A percentile compares a stretch with the other conserved stretches of the same genome.
phyloP scores from a whole-genome alignment of 92 coral and sea anemone genomes.

The Anthopleura xanthogrammica region DNA sequence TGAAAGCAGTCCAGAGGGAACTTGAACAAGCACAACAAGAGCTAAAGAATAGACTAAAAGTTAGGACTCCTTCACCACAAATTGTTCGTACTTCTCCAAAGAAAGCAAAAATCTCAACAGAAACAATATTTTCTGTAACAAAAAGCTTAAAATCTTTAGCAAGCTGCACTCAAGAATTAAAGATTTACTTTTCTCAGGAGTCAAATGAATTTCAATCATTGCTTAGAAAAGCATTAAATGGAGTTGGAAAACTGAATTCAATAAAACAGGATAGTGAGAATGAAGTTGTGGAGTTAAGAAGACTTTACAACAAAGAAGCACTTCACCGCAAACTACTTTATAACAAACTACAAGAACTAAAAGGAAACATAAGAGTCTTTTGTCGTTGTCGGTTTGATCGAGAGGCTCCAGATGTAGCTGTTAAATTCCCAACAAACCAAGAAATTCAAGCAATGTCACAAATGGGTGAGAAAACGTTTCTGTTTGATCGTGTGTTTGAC shows the following conservation, averaged over 20 bases:
- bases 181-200: constrained; percentile 29
- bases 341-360: constrained; percentile 75
- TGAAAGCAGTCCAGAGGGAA: constrained; percentile 48
- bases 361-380: constrained; percentile 83
- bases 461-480: constrained; percentile 61
- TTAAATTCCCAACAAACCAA: constrained; percentile 63
- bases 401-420: constrained; percentile 39
- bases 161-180: constrained; percentile 25
- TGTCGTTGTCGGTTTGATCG: constrained; percentile 76
- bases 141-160: constrained; percentile 27
- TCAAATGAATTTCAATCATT: constrained; percentile 20
- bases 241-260: constrained; percentile 23
- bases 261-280: constrained; percentile 18
- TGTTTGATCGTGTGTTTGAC: constrained; percentile 70
- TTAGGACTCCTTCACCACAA: constrained; percentile 24
- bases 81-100: constrained; percentile 24
- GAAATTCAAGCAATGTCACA: constrained; percentile 53
- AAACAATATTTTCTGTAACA: constrained; percentile 39
- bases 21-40: constrained; percentile 42
- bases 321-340: constrained; percentile 75
- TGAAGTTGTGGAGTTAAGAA: constrained; percentile 58
- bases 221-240: constrained; percentile 32
- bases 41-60: constrained; percentile 2
- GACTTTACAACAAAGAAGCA: constrained; percentile 74
- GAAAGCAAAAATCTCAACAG: constrained; percentile 30